These are phyloP conservation scores for Lasiurus borealis DNA, from an alignment of 2,113 vertebrate genomes.

Conservation along the genomic window DNA sequence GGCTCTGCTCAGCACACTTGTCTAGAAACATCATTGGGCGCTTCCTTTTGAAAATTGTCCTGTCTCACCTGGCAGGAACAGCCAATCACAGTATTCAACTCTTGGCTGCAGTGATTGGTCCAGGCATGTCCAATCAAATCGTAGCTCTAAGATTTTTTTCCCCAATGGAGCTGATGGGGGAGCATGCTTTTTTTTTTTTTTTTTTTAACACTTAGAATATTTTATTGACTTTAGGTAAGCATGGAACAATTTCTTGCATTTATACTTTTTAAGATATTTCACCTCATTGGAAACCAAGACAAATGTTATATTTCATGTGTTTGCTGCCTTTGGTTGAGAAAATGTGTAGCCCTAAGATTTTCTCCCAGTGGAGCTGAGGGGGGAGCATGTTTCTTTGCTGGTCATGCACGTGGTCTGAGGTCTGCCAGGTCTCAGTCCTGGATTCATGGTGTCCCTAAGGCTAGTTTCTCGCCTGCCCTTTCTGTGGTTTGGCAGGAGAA, in stretches of 20 bases:
- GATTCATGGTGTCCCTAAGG: background rate
- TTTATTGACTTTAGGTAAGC: too few relatives aligned
- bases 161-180: too few relatives aligned
- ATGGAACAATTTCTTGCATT: too few relatives aligned
- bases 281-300: too few relatives aligned
- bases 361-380: too few relatives aligned
- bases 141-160: background rate
- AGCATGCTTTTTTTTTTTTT: background rate
- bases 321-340: too few relatives aligned
- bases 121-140: constrained; percentile 6
- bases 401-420: background rate
- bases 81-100: background rate
- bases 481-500: background rate
- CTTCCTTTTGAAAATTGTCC: background rate
- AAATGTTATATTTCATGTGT: too few relatives aligned
- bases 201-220: too few relatives aligned
- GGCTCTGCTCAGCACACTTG: background rate
- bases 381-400: background rate
- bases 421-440: background rate
- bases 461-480: background rate
- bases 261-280: too few relatives aligned
- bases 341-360: background rate
- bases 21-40: background rate
- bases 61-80: background rate
- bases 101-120: background rate